Base-by-base conservation (phyloP, 1,140 invertebrate species). In the Drosophila orena region DNA sequence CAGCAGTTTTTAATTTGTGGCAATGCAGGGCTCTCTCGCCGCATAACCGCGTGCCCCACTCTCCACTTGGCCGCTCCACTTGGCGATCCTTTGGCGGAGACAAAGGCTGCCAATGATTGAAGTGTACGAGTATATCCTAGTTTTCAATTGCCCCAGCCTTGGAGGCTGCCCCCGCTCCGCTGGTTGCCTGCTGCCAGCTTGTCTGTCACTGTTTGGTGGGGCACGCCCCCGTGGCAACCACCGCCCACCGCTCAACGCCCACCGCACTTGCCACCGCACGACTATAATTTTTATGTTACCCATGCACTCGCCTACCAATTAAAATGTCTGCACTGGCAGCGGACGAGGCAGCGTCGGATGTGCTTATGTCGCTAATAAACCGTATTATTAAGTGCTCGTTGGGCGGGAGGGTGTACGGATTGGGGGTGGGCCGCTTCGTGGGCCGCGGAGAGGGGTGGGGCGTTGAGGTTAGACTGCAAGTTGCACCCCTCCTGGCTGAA, bases 301-400 rank as follows among this genome's bases (percentile, higher is more conserved):
- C 85, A 83, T 80, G 85, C 80, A 84, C 80, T 89, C 85, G 85
- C 84, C 84, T 85, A 89, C 84, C 84, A 89, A 90, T 89, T 89
- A 89, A 89, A 89, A 89, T 89, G 84, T 89, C 85, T 89, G 80
- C 84, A 75, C 60, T 59, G 75, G 44, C 54, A 65, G 53, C 60
- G 72, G 69, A 56, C 71, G 46, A 47, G 71, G 56, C 79, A 83
- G 71, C 71, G 79, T 72, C 84, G 84, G 84, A 89, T 89, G 85
- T 89, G 85, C 84, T 89, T 89, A 89, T 89, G 84, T 89, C 84
- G 84, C 84, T 89, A 89, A 89, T 89, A 89, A 89, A 89, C 84
- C 84, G 69, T 89, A 89, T 89, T 89, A 89, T 89, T 89, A 89
- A 89, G 84, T 89, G 76, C 72, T 81, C 60, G 79, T 37, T 8